Conservation (phyloP, 1,140 invertebrate genomes). For the Sitophilus oryzae region DNA sequence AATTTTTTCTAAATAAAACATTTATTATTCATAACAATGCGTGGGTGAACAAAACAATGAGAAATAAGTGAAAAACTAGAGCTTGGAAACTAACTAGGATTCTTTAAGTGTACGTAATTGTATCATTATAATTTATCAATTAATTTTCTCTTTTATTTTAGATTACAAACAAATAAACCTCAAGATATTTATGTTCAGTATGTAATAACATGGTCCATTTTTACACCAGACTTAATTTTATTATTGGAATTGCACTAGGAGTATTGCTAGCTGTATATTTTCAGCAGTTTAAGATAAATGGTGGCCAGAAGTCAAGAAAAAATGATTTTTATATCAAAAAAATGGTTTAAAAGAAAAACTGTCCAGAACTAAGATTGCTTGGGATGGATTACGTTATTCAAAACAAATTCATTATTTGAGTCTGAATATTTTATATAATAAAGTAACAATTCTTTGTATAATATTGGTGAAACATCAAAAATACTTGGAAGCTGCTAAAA, state of each 20-base stretch:
- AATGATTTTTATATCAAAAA: constrained; percentile 24
- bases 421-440: constrained; percentile 30
- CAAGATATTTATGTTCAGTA: constrained; percentile 2
- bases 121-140: too few relatives aligned
- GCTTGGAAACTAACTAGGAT: too few relatives aligned
- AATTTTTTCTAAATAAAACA: too few relatives aligned
- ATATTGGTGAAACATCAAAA: constrained; percentile 29
- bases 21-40: too few relatives aligned
- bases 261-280: constrained; percentile 13
- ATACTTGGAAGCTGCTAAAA: constrained; percentile 27
- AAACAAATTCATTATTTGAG: constrained; percentile 25
- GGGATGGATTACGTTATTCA: constrained; percentile 35
- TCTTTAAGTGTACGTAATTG: too few relatives aligned
- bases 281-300: constrained; percentile 6
- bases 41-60: too few relatives aligned
- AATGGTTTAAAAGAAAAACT: constrained; percentile 32
- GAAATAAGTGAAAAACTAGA: too few relatives aligned
- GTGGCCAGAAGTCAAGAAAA: neutral
- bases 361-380: constrained; percentile 13
- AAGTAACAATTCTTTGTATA: constrained; percentile 31
- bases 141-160: too few relatives aligned
- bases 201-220: constrained; percentile 26
- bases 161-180: too few relatives aligned
- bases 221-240: constrained; percentile 19
- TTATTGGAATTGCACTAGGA: constrained; percentile 22